Evolutionary conservation across 2,888 invertebrate genomes (phyloP), one percentile per base, ranked within the genome.

Genomic region (Tetramorium bicarinatum): DNA sequence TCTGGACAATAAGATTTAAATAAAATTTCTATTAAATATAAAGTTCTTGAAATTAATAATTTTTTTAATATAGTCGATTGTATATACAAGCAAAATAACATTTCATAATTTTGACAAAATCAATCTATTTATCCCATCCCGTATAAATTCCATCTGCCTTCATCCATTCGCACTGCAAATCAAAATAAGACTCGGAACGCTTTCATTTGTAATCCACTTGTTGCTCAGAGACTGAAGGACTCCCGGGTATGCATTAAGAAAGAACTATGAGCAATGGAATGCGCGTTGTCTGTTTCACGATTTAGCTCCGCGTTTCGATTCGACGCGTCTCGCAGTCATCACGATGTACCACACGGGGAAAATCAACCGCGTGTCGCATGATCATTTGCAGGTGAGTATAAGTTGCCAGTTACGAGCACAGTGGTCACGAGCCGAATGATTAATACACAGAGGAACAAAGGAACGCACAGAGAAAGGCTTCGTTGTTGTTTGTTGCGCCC

Each of bases 361-460:
- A 77, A 64, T 59, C 34, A 8, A 75, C n/a, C 47, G 52, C 49
- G 72, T 82, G 77, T 69, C 72, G 59, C 84, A 79, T 41, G 74
- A 72, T 67, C 54, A 71, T 69, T 84, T 61, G 71, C 59, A 84
- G 62, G 84, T 79, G 77, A 85, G 34, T 69, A 82, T 77, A 82
- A 82, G 81, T 85, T 62, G 61, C 74, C 69, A 77, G 77, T 85
- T 79, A 81, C 75, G 74, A 79, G 18, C 18, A 83, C 44, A 72
- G 72, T 64, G 71, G 72, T 85, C 90, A 82, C 83, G 85, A 81
- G 86, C 89, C 79, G 85, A 81, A 87, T 90, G 91, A 92, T 92
- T 91, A 91, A 91, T 90, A 85, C 83, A 56, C 82, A 56, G 54
- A 34, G 21, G 86, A 90, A 93, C 90, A 91, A 93, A 90, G 90